phyloP scores from a whole-genome alignment of 2,888 invertebrate species.

The Acanthosepion esculentum region DNA sequence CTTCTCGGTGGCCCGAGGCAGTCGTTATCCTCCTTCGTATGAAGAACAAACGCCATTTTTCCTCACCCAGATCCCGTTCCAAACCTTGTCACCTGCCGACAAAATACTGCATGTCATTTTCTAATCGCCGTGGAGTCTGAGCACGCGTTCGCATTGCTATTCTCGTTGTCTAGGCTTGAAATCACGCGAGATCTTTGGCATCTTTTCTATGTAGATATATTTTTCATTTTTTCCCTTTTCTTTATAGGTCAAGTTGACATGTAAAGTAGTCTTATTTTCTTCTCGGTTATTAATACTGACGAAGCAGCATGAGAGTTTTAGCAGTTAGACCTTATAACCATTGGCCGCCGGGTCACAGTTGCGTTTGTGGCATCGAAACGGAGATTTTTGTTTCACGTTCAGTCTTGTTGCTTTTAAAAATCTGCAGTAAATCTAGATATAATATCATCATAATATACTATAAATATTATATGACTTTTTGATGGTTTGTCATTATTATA shows the following conservation, averaged over 20 bases:
- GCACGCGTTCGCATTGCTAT: background rate
- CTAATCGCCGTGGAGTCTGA: background rate
- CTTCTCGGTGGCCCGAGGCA: background rate
- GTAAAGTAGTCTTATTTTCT: background rate
- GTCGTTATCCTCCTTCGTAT: background rate
- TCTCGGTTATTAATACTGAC: too few relatives aligned
- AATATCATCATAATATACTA: too few relatives aligned
- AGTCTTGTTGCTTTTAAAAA: too few relatives aligned
- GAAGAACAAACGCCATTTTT: background rate
- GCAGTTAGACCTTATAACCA: too few relatives aligned
- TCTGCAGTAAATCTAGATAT: too few relatives aligned
- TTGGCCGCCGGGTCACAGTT: too few relatives aligned
- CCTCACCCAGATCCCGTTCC: background rate
- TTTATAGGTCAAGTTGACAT: background rate
- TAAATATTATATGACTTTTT: too few relatives aligned
- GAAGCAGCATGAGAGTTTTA: too few relatives aligned
- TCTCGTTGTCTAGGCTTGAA: background rate
- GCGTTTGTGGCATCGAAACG: too few relatives aligned
- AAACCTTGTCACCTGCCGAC: conserved; percentile 7
- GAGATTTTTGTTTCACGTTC: too few relatives aligned
- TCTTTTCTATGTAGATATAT: background rate
- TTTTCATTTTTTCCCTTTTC: background rate
- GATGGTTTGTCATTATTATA: too few relatives aligned
- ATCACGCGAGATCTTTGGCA: background rate
- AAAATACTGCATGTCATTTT: background rate